phyloP scores from a whole-genome alignment of 92 coral and sea anemone genomes.

The Epizoanthus scotinus region DNA sequence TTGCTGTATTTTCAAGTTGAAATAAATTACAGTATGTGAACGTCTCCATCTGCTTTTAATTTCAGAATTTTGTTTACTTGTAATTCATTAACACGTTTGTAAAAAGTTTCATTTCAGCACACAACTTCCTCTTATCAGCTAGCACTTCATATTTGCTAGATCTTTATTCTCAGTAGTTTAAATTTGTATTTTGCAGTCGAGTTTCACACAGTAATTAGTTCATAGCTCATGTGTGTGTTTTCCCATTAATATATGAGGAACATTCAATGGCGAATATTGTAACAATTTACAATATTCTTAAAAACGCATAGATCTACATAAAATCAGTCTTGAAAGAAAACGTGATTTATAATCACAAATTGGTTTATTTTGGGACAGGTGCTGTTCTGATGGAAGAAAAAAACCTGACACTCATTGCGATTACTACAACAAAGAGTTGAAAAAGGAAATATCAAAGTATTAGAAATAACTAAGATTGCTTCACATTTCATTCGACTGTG shows the following conservation, averaged over 20 bases:
- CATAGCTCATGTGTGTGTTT: background rate
- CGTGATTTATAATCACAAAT: background rate
- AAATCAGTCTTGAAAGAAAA: background rate
- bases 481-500: conserved; percentile 16
- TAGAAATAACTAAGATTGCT: background rate
- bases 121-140: too few relatives aligned
- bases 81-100: too few relatives aligned
- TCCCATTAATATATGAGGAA: conserved; percentile 4
- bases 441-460: background rate
- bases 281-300: background rate
- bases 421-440: background rate
- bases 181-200: background rate
- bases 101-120: too few relatives aligned
- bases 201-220: background rate
- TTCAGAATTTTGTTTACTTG: too few relatives aligned
- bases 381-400: background rate
- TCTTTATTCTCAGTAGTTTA: too few relatives aligned
- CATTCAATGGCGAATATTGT: background rate
- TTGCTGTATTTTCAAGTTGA: too few relatives aligned
- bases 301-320: background rate
- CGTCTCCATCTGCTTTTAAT: too few relatives aligned
- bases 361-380: background rate
- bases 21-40: too few relatives aligned
- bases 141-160: too few relatives aligned
- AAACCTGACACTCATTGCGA: background rate